Conservation (phyloP, 2,888 invertebrate species). For the Xanthostigma xanthostigma region DNA sequence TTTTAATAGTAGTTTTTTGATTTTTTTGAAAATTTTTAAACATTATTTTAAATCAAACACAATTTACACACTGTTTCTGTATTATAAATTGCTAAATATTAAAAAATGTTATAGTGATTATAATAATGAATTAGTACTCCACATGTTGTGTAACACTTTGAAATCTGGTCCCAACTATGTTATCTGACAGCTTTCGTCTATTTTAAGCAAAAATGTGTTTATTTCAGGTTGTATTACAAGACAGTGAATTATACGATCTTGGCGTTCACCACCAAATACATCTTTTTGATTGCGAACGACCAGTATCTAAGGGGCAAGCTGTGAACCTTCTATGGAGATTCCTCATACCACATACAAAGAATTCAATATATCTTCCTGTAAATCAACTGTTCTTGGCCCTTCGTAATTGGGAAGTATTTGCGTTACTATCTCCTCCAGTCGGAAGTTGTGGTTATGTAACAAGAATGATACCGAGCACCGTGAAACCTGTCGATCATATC, state of each 20-base stretch:
- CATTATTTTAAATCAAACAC: too few species aligned
- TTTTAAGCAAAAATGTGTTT: conserved; percentile 5
- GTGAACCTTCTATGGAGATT: neutral
- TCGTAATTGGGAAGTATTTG: conserved; percentile 5
- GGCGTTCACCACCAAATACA: conserved; percentile 17
- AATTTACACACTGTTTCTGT: too few species aligned
- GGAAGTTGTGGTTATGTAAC: conserved; percentile 20
- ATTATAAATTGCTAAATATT: too few species aligned
- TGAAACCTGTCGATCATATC: conserved; percentile 20
- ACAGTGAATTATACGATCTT: conserved; percentile 17
- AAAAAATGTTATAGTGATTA: too few species aligned
- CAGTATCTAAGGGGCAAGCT: conserved; percentile 9
- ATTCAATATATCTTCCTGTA: conserved; percentile 7
- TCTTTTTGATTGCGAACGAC: conserved; percentile 21
- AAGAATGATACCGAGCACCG: conserved; percentile 18
- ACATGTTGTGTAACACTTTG: too few species aligned
- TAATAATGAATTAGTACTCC: too few species aligned
- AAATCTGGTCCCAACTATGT: too few species aligned
- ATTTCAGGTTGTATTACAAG: conserved; percentile 6
- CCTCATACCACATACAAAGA: conserved; percentile 5
- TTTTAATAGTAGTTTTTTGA: too few species aligned
- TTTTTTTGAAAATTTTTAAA: too few species aligned
- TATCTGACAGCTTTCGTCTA: too few species aligned
- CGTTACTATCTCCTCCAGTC: conserved; percentile 13
- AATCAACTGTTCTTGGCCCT: conserved; percentile 7